phyloP scores from a whole-genome alignment of 2,797 vertebrate genomes.

The Fratercula arctica region DNA sequence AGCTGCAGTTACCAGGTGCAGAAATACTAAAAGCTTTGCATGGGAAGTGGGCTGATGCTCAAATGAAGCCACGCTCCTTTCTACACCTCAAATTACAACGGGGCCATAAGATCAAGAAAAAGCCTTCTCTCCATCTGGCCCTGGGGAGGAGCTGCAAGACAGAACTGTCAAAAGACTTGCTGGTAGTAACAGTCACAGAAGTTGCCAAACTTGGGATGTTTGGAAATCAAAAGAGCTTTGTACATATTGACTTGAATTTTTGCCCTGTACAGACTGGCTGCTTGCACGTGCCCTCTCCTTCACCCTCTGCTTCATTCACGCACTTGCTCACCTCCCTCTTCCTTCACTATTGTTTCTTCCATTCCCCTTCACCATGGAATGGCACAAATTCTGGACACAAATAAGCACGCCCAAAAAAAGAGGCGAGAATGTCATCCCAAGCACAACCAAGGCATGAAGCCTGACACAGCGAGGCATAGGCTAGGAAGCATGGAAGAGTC shows the following conservation, averaged over 20 bases:
- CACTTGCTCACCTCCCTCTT: background rate
- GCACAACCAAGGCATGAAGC: background rate
- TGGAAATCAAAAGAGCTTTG: background rate
- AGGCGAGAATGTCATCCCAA: background rate
- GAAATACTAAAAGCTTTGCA: background rate
- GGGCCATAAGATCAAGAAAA: background rate
- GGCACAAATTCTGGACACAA: background rate
- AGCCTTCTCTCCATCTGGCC: background rate
- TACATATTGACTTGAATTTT: background rate
- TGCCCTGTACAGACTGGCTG: background rate
- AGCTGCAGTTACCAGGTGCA: background rate
- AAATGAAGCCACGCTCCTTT: background rate
- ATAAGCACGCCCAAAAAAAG: background rate
- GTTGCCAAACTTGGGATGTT: background rate
- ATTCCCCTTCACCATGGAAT: background rate
- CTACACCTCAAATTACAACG: background rate
- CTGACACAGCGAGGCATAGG: fast-evolving
- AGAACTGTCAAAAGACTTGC: background rate
- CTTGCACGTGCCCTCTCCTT: background rate
- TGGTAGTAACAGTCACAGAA: background rate
- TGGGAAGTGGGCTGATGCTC: background rate
- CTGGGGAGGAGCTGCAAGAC: background rate
- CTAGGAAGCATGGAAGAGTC: background rate
- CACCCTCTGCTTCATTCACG: background rate
- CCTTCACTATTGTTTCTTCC: background rate